Evolutionary conservation across 2,888 invertebrate genomes (phyloP).

Genomic region (Acheta domesticus): DNA sequence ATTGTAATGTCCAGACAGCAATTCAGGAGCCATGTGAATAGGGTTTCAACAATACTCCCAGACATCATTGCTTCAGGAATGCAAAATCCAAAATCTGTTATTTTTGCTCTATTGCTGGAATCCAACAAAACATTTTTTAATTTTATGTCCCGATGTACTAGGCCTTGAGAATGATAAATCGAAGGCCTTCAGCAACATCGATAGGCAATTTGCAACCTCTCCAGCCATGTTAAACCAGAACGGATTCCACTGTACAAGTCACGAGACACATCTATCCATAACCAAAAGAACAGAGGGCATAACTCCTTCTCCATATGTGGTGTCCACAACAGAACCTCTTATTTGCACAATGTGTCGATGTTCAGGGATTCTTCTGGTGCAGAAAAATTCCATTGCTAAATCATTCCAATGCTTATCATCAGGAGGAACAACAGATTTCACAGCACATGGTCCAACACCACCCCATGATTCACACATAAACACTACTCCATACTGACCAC

Average conservation of each 20-base stretch:
- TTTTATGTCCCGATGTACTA: conserved; percentile 86
- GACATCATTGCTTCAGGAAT: conserved; percentile 88
- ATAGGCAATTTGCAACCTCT: conserved; percentile 68
- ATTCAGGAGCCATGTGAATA: conserved; percentile 88
- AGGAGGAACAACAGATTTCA: conserved; percentile 83
- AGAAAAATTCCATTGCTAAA: conserved; percentile 86
- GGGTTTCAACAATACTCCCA: conserved; percentile 86
- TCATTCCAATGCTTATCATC: conserved; percentile 88
- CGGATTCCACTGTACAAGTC: conserved; percentile 77
- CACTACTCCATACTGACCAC: conserved; percentile 88
- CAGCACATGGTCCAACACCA: conserved; percentile 69
- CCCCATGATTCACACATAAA: conserved; percentile 76
- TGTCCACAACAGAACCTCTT: conserved; percentile 77
- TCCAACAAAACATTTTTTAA: conserved; percentile 85
- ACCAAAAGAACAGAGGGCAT: conserved; percentile 76
- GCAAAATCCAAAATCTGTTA: conserved; percentile 87
- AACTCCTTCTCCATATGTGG: conserved; percentile 65
- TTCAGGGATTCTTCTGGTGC: conserved; percentile 72
- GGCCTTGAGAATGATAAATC: conserved; percentile 85
- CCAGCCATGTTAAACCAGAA: conserved; percentile 61
- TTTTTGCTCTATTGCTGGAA: conserved; percentile 65
- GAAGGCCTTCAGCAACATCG: conserved; percentile 82
- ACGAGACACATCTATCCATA: conserved; percentile 66
- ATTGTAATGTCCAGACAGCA: conserved; percentile 76
- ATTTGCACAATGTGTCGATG: conserved; percentile 75